A percentile compares a stretch with the other conserved stretches of the same genome.
Evolutionary conservation across 2,888 invertebrate species (phyloP).

Genomic region (Allygus modestus): DNA sequence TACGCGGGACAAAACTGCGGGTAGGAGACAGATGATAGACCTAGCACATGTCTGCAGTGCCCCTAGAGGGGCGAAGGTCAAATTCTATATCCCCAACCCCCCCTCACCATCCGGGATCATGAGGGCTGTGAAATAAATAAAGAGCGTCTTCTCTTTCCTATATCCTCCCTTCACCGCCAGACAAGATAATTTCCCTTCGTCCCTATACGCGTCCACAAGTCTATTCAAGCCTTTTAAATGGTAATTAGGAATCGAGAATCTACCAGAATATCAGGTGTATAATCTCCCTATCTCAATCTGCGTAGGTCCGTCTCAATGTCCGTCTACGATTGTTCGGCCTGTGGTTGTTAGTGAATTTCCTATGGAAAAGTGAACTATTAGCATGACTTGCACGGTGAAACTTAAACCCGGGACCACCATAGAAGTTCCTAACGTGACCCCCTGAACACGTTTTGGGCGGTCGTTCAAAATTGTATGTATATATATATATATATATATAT

Average conservation of each 20-base stretch:
- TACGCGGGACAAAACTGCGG: not conserved
- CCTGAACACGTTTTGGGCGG: too few relatives aligned
- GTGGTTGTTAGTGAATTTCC: too few relatives aligned
- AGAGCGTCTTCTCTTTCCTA: conserved; percentile 13
- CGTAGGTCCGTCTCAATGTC: too few relatives aligned
- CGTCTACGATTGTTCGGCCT: too few relatives aligned
- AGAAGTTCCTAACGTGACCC: too few relatives aligned
- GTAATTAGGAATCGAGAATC: not conserved
- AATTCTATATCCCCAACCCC: conserved; percentile 26
- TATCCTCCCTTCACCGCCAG: not conserved
- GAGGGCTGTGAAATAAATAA: conserved; percentile 20
- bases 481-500: too few relatives aligned
- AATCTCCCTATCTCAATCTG: too few relatives aligned
- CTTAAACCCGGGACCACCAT: too few relatives aligned
- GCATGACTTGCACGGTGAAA: too few relatives aligned
- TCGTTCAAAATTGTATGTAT: too few relatives aligned
- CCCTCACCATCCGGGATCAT: conserved; percentile 1
- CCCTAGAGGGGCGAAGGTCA: conserved; percentile 42
- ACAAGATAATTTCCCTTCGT: conserved; percentile 48
- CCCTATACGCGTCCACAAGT: conserved; percentile 18
- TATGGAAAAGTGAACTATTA: too few relatives aligned
- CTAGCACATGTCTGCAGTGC: conserved; percentile 7
- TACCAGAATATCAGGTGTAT: not conserved
- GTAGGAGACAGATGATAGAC: not conserved
- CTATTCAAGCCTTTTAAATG: conserved; percentile 12